Evolutionary conservation across 2,888 invertebrate genomes (phyloP).

Genomic region (Lutraria lutraria): DNA sequence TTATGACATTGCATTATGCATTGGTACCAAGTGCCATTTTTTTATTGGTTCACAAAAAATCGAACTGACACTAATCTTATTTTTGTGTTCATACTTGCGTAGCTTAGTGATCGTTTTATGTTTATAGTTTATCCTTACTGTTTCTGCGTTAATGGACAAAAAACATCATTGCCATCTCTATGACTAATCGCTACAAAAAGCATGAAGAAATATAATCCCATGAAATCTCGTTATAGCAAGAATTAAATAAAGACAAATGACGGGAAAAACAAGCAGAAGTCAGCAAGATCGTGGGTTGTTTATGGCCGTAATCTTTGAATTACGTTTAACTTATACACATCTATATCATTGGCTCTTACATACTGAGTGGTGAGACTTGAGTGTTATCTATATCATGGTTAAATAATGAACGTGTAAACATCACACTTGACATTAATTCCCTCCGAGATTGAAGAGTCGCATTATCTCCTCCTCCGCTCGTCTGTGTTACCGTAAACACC

Average conservation of each 20-base stretch:
- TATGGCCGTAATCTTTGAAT: not conserved
- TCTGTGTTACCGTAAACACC: not conserved
- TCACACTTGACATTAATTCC: slow-evolving; percentile 15
- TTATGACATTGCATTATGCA: too few relatives aligned
- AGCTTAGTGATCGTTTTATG: slow-evolving; percentile 2
- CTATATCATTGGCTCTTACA: slow-evolving; percentile 1
- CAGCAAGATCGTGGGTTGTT: slow-evolving; percentile 24
- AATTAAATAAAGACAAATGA: not conserved
- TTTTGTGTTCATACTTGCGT: slow-evolving; percentile 1
- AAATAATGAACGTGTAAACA: slow-evolving; percentile 13
- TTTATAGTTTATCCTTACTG: slow-evolving; percentile 21
- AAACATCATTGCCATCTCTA: not conserved
- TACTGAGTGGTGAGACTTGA: not conserved
- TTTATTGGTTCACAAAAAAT: not conserved
- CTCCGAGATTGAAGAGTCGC: not conserved
- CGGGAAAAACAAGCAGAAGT: not conserved
- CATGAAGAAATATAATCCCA: not conserved
- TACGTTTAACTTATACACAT: not conserved
- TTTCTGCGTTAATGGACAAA: slow-evolving; percentile 18
- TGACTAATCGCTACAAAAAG: slow-evolving; percentile 23
- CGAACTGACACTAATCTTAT: not conserved
- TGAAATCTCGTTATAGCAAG: slow-evolving; percentile 3
- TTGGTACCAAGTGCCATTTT: too few relatives aligned
- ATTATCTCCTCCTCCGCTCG: not conserved
- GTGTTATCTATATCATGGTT: not conserved